Base-by-base conservation (phyloP, 1,140 invertebrate genomes). In the Globodera rostochiensis region DNA sequence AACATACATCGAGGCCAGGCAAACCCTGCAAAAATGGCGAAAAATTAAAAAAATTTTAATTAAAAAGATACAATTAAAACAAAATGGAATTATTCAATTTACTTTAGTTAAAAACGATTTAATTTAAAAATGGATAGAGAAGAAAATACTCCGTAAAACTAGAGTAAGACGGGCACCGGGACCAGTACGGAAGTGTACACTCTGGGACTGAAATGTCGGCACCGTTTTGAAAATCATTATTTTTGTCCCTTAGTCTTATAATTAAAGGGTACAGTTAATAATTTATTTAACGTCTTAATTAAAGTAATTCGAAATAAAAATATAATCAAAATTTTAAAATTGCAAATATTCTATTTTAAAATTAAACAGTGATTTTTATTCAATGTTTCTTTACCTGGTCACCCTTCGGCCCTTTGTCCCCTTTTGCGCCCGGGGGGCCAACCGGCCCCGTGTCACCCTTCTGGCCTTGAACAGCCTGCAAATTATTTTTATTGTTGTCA, bases 371-470 rank as follows among this genome's bases (percentile, higher is more conserved):
- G 5, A 15, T 60, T 19, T 60, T 19, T 67, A 45, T 45, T 76
- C 73, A 53, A 47, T 45, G 69, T 49, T 79, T 60, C 45, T 57
- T 73, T 83, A 91, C 90, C 91, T 96, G 95, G 88, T 97, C 95
- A 77, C 96, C 96, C 91, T 96, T 95, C 90, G 95, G 94, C 79
- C 96, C 96, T 91, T 94, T 95, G 84, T 94, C 93, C 70, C 96
- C 96, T 88, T 95, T 93, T 91, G 95, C 86, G 60, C 85, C 80
- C n/a, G 78, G 79, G 11, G 25, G 80, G 53, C 82, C 73, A 77
- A 74, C 90, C 94, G 94, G 94, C 93, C 95, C 95, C 73, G 50
- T 50, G 53, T 83, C 82, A 25, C 82, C 82, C 47, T 74, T 82
- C 11, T 66, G 2, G 11, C 82, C 82, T 15, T 60, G 46, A 6